Evolutionary conservation across 2,888 invertebrate genomes (phyloP).

Genomic region (Noctua fimbriata): DNA sequence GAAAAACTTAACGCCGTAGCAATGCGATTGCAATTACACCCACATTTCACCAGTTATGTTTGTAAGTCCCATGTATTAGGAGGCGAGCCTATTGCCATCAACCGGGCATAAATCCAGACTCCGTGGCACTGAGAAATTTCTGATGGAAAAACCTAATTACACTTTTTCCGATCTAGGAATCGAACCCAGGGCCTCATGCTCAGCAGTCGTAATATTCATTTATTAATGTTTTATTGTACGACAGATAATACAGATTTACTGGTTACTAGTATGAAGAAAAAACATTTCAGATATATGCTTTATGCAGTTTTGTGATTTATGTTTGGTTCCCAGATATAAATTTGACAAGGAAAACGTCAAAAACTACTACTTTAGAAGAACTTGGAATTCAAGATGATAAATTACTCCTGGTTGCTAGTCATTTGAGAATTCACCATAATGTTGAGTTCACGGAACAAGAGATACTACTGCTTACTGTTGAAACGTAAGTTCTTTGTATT

Average conservation of each 20-base stretch:
- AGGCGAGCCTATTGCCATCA: too few species aligned
- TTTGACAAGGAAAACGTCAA: slow-evolving; percentile 36
- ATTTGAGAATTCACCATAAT: slow-evolving; percentile 46
- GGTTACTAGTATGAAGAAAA: background rate
- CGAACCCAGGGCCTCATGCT: too few species aligned
- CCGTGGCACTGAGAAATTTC: too few species aligned
- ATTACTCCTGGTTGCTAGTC: slow-evolving; percentile 33
- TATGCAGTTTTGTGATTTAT: background rate
- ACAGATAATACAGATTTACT: background rate
- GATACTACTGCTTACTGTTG: slow-evolving; percentile 32
- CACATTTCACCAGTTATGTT: too few species aligned
- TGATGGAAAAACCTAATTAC: too few species aligned
- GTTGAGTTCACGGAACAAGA: slow-evolving; percentile 44
- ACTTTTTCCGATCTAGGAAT: too few species aligned
- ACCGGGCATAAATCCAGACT: too few species aligned
- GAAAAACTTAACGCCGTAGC: too few species aligned
- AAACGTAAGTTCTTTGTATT: slow-evolving; percentile 39
- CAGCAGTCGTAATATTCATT: background rate
- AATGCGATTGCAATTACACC: too few species aligned
- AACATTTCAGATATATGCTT: too few species aligned
- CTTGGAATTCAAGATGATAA: slow-evolving; percentile 55
- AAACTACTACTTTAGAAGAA: slow-evolving; percentile 47
- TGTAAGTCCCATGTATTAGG: too few species aligned
- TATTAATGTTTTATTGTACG: background rate
- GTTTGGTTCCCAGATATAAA: slow-evolving; percentile 46